phyloP scores from a whole-genome alignment of 2,888 invertebrate genomes.

The Asteroscopus sphinx region DNA sequence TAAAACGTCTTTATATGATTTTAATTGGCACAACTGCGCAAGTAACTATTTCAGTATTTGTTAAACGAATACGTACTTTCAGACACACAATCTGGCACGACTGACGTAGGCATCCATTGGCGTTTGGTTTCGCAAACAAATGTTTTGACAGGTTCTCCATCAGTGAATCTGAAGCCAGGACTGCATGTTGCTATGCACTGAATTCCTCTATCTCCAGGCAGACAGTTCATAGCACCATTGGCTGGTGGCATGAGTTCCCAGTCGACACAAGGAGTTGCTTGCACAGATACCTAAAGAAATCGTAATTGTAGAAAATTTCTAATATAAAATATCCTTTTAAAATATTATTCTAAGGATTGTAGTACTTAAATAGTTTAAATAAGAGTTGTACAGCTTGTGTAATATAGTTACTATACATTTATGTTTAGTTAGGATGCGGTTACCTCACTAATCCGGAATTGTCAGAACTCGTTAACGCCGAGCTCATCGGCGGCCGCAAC shows the following conservation, averaged over 20 bases:
- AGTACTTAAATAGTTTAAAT: too few relatives aligned
- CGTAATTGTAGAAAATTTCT: too few relatives aligned
- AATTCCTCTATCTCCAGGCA: slow-evolving; percentile 94
- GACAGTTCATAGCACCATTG: slow-evolving; percentile 96
- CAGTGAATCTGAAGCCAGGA: slow-evolving; percentile 96
- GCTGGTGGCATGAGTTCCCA: slow-evolving; percentile 97
- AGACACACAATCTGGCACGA: slow-evolving; percentile 98
- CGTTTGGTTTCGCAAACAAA: slow-evolving; percentile 95
- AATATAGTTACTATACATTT: slow-evolving; percentile 40
- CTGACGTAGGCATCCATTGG: slow-evolving; percentile 96
- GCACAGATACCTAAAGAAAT: slow-evolving; percentile 92
- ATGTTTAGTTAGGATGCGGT: slow-evolving; percentile 53
- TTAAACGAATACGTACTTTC: slow-evolving; percentile 91
- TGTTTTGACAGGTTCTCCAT: slow-evolving; percentile 96
- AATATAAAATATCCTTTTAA: background rate
- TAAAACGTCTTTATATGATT: slow-evolving; percentile 1
- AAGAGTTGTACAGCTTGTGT: slow-evolving; percentile 45
- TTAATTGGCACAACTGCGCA: too few relatives aligned
- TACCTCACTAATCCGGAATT: slow-evolving; percentile 90
- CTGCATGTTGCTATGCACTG: slow-evolving; percentile 97
- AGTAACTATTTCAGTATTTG: background rate
- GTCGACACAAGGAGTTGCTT: slow-evolving; percentile 98
- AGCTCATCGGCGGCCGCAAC: slow-evolving; percentile 87
- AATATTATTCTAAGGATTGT: background rate
- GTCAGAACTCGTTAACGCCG: slow-evolving; percentile 87